Conservation (phyloP, 64 coral and sea anemone genomes). For the Actinia tenebrosa region DNA sequence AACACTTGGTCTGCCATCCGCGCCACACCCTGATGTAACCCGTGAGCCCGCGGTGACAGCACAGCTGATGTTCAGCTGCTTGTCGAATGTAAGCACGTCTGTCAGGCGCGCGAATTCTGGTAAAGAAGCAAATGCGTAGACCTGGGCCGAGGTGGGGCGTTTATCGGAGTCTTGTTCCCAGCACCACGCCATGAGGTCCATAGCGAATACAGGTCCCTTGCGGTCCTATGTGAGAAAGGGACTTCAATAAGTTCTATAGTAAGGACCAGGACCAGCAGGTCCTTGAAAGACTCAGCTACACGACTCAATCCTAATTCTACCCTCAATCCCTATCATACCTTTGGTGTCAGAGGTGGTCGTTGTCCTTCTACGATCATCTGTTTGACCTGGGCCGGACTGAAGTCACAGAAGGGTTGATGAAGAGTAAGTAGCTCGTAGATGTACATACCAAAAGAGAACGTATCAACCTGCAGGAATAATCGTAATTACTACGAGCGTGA, state of each 20-base stretch:
- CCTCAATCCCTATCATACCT: conserved; percentile 39
- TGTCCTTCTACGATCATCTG: conserved; percentile 88
- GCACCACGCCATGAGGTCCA: conserved; percentile 96
- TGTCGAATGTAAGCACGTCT: conserved; percentile 94
- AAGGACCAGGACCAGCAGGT: not conserved
- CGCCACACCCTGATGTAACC: conserved; percentile 60
- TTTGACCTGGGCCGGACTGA: conserved; percentile 87
- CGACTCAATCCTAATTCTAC: too few species aligned
- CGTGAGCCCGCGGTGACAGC: conserved; percentile 88
- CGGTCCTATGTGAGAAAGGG: conserved; percentile 55
- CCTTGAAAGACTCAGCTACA: too few species aligned
- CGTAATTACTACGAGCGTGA: not conserved
- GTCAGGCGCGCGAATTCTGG: conserved; percentile 88
- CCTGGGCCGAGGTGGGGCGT: conserved; percentile 66
- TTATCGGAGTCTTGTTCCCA: conserved; percentile 89
- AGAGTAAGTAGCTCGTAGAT: conserved; percentile 91
- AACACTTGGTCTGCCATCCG: conserved; percentile 76
- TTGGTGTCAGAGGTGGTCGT: conserved; percentile 73
- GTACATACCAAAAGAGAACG: conserved; percentile 98
- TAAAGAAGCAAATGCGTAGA: conserved; percentile 67
- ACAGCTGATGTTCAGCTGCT: conserved; percentile 73
- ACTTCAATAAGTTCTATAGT: not conserved
- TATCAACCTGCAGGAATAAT: conserved; percentile 62
- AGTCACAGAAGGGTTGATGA: conserved; percentile 83
- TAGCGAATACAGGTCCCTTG: conserved; percentile 77